phyloP scores from a whole-genome alignment of 2,113 vertebrate genomes.

The Phrynosoma blainvillii region DNA sequence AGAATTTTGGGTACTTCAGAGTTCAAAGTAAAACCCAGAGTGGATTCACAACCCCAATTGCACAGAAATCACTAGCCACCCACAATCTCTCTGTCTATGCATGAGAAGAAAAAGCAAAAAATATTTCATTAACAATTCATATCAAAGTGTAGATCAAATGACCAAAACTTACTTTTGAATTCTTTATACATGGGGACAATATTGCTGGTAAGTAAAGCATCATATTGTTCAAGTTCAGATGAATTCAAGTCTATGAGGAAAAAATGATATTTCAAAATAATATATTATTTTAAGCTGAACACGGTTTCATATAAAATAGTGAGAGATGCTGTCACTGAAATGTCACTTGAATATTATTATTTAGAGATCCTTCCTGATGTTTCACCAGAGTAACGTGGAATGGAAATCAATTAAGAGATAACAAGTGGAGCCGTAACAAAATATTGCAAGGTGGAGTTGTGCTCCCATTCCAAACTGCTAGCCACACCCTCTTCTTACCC shows the following conservation, averaged over 20 bases:
- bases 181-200: constrained; percentile 86
- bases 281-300: not conserved
- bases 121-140: not conserved
- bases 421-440: not conserved
- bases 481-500: not conserved
- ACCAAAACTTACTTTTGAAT: constrained; percentile 81
- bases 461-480: not conserved
- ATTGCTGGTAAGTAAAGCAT: constrained; percentile 89
- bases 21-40: too few relatives aligned
- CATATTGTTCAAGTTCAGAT: constrained; percentile 76
- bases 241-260: constrained; percentile 77
- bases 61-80: too few relatives aligned
- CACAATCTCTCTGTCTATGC: not conserved
- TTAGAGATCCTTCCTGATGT: not conserved
- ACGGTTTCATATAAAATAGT: not conserved
- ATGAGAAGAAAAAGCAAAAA: not conserved
- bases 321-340: not conserved
- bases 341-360: not conserved
- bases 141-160: not conserved
- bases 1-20: too few relatives aligned
- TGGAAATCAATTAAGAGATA: not conserved
- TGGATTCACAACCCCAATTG: too few relatives aligned
- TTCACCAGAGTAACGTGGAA: not conserved
- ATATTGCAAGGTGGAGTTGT: not conserved
- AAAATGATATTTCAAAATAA: not conserved